Percentiles rank a stretch among this genome's conserved stretches.
phyloP scores from a whole-genome alignment of 2,888 invertebrate genomes.

The Hemicrepidius hirtus region DNA sequence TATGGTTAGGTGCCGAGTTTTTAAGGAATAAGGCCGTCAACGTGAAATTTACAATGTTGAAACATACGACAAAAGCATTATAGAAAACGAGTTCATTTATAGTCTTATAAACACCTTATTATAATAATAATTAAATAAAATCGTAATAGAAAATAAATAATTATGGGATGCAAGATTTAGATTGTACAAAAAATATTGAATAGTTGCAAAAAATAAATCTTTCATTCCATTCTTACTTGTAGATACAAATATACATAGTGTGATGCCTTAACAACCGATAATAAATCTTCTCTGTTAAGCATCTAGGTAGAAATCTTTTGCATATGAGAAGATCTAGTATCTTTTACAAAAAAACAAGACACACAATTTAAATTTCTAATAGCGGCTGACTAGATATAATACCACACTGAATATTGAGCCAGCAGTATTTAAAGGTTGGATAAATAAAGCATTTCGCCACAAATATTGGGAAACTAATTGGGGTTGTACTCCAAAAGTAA shows the following conservation, averaged over 20 bases:
- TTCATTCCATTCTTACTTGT: constrained; percentile 43
- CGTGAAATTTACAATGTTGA: constrained; percentile 52
- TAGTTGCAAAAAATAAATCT: constrained; percentile 45
- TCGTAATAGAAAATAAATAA: constrained; percentile 49
- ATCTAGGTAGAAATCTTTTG: constrained; percentile 36
- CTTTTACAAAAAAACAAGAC: constrained; percentile 47
- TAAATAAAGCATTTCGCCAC: constrained; percentile 54
- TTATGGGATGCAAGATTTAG: constrained; percentile 44
- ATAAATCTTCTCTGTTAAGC: constrained; percentile 46
- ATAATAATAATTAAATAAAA: constrained; percentile 34
- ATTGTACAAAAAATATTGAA: constrained; percentile 34
- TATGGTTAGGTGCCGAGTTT: constrained; percentile 60
- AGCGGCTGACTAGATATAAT: constrained; percentile 67
- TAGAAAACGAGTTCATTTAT: constrained; percentile 50
- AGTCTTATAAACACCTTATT: constrained; percentile 46
- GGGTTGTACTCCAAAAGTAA: constrained; percentile 54
- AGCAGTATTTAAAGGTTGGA: constrained; percentile 61
- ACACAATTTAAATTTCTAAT: constrained; percentile 60
- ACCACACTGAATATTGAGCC: constrained; percentile 67
- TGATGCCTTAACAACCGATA: constrained; percentile 47
- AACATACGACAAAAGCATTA: constrained; percentile 51
- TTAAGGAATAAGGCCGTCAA: constrained; percentile 58
- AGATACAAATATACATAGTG: constrained; percentile 49
- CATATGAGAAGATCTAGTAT: constrained; percentile 40
- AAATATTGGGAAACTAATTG: constrained; percentile 33